Evolutionary conservation across 2,797 vertebrate genomes (phyloP), one percentile per base, ranked within the genome.

Genomic region (Cynodonichthys magdalenae): DNA sequence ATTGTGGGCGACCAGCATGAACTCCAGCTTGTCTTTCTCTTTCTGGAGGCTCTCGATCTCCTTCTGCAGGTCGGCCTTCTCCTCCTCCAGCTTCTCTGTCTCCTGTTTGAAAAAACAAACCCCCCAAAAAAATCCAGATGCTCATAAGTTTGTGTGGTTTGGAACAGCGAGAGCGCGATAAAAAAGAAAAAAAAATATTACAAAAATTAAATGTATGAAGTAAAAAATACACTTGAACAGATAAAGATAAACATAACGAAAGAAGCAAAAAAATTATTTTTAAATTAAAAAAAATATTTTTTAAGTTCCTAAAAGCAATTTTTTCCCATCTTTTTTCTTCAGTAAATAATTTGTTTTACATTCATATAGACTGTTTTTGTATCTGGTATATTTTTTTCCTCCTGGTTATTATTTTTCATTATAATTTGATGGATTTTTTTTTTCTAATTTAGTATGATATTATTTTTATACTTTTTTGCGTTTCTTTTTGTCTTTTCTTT

Each of bases 21-120:
- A 99, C 83, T 98, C 97, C 90, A 99, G 89, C 90, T 98, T 99
- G 86, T 99, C 98, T 75, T 98, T 99, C 91, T 99, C 98, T 74
- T 99, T 99, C 90, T 98, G 96, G 66, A 99, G 89, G 54, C 87
- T 95, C 34, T 98, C 97, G 0, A 99, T 99, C 91, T 99, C 98
- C 41, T 99, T 99, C 90, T 99, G 97, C 69, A 99, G 89, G 60
- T 96, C 95, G 0, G 98, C 96, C 69, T 99, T 99, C 72, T 98
- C 97, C 65, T 98, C 96, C 85, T 99, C 98, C 77, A 99, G 92
- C 80, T 97, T 96, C 85, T 99, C 98, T 0, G 98, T 99, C 87
- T 99, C 97, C 97, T 99, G 82, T 18, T 47, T 2, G 15, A 17
- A 53, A 36, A 27, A 39, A 55, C 34, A 36, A 36, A 36, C 9